Evolutionary conservation across 2,888 invertebrate genomes (phyloP).

Genomic region (Galerucella calmariensis): DNA sequence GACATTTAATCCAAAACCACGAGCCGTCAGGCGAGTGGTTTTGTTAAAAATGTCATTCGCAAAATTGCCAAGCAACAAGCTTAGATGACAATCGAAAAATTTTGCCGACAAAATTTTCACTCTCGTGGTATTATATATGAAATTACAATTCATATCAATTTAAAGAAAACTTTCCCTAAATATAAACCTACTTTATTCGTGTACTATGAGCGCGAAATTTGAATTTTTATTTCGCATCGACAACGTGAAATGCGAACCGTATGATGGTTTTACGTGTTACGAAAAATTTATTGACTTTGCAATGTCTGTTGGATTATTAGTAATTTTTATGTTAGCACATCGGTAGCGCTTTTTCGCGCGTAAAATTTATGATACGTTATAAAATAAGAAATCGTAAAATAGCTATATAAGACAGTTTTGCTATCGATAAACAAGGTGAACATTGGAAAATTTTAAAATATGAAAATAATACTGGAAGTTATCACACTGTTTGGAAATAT

Average conservation of each 20-base stretch:
- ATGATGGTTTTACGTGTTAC: neutral
- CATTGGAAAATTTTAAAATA: too few relatives aligned
- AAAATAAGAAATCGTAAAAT: neutral
- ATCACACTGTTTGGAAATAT: too few relatives aligned
- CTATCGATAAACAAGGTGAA: neutral
- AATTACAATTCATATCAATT: neutral
- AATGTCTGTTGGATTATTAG: neutral
- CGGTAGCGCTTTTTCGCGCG: neutral
- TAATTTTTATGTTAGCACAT: conserved; percentile 1
- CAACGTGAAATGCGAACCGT: neutral
- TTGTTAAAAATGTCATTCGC: too few relatives aligned
- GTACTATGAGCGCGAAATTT: neutral
- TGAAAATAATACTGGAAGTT: too few relatives aligned
- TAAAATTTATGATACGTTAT: neutral
- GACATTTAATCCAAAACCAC: too few relatives aligned
- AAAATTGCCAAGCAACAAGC: too few relatives aligned
- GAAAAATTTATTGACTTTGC: conserved; percentile 9
- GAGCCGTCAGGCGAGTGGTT: too few relatives aligned
- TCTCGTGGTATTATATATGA: too few relatives aligned
- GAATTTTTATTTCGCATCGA: neutral
- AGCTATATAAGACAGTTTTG: neutral
- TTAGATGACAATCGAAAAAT: too few relatives aligned
- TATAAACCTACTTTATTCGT: neutral
- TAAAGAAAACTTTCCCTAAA: neutral
- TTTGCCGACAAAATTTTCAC: too few relatives aligned